Percentiles rank a stretch among this genome's conserved stretches.
Evolutionary conservation across 2,797 vertebrate genomes (phyloP).

Genomic region (Knipowitschia caucasica): DNA sequence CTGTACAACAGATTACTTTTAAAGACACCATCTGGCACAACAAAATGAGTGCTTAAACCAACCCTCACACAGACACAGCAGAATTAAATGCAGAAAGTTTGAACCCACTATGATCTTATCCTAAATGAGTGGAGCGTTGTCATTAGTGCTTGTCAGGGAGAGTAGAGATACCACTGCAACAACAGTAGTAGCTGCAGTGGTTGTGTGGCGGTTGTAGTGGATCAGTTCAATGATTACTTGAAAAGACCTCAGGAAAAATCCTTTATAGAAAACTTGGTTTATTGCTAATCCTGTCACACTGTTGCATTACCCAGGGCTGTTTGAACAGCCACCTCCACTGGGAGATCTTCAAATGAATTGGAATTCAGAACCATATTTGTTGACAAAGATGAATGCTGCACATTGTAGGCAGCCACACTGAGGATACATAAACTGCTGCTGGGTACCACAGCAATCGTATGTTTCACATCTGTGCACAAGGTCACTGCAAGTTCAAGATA

Average conservation of each 20-base stretch:
- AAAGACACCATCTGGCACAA: conserved; percentile 33
- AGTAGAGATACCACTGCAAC: too few species aligned
- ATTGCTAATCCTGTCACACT: conserved; percentile 5
- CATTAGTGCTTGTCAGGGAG: conserved; percentile 26
- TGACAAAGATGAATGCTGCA: conserved; percentile 18
- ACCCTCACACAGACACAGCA: conserved; percentile 3
- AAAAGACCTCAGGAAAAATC: background rate
- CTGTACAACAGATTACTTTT: conserved; percentile 6
- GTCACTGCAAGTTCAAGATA: conserved; percentile 12
- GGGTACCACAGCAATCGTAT: background rate
- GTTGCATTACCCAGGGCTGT: conserved; percentile 3
- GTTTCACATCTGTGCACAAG: conserved; percentile 29
- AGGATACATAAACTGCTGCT: background rate
- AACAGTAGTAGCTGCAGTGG: background rate
- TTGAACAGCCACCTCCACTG: background rate
- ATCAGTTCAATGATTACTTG: background rate
- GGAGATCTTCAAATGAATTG: conserved; percentile 4
- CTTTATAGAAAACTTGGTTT: background rate
- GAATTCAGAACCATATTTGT: conserved; percentile 13
- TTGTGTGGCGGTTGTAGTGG: background rate
- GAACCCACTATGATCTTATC: conserved; percentile 12
- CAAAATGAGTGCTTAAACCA: conserved; percentile 12
- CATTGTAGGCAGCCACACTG: background rate
- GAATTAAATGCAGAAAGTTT: conserved; percentile 16
- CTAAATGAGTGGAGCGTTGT: conserved; percentile 25